Conservation (phyloP, 2,797 vertebrate genomes). For the Pteronotus mesoamericanus region DNA sequence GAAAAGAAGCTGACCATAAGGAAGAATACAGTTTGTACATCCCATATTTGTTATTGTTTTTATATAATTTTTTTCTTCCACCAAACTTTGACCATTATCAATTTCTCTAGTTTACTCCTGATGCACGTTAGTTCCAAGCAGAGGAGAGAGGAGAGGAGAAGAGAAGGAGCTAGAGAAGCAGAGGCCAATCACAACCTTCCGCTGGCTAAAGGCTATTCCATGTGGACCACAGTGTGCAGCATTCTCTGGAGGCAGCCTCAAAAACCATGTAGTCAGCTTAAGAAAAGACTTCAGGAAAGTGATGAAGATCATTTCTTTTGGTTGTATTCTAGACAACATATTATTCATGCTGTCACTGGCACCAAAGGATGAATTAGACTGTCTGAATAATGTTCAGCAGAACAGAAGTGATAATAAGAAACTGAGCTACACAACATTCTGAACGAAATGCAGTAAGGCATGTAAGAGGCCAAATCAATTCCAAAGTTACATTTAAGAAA, state of each 20-base stretch:
- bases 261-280: neutral
- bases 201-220: neutral
- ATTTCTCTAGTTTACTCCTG: neutral
- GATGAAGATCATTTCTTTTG: slow-evolving; percentile 38
- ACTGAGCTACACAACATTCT: slow-evolving; percentile 57
- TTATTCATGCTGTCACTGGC: slow-evolving; percentile 52
- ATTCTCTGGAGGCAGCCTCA: neutral
- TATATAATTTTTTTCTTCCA: neutral
- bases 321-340: slow-evolving; percentile 48
- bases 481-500: slow-evolving; percentile 42
- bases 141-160: neutral
- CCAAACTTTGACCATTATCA: neutral
- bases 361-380: slow-evolving; percentile 61
- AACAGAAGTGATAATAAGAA: slow-evolving; percentile 57
- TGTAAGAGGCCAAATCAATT: slow-evolving; percentile 45
- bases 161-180: neutral
- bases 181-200: neutral
- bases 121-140: neutral
- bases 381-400: slow-evolving; percentile 56
- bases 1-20: neutral
- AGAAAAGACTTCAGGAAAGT: neutral
- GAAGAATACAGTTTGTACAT: neutral
- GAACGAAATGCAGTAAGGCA: slow-evolving; percentile 53
- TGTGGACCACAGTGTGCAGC: rapidly evolving
- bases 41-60: neutral